These are phyloP conservation scores for Falco peregrinus DNA, from an alignment of 2,797 vertebrate species.

Conservation along the genomic window DNA sequence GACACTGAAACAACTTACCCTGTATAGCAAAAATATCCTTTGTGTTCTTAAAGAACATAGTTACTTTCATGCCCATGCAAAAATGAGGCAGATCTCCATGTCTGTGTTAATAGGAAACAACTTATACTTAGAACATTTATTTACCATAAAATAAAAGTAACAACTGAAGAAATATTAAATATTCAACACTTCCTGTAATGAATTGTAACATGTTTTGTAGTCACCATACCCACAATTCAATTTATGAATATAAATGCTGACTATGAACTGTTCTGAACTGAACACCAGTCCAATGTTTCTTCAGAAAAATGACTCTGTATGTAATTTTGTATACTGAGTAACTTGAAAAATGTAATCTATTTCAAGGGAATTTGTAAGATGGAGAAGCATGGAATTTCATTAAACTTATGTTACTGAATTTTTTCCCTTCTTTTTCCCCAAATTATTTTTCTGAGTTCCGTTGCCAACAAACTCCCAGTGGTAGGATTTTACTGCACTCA, in stretches of 20 bases:
- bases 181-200: background rate
- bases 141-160: slow-evolving; percentile 39
- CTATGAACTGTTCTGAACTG: background rate
- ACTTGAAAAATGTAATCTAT: background rate
- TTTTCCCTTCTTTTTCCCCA: background rate
- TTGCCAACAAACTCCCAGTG: background rate
- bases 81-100: background rate
- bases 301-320: background rate
- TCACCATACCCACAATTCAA: background rate
- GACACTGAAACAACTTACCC: background rate
- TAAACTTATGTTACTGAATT: background rate
- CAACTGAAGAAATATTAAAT: background rate
- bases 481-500: background rate
- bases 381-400: background rate
- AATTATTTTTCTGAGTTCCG: background rate
- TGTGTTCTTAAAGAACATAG: background rate
- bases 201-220: background rate
- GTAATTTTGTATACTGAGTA: background rate
- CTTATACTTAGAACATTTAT: slow-evolving; percentile 26
- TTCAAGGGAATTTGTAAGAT: background rate
- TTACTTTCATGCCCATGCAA: background rate
- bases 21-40: background rate
- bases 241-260: background rate
- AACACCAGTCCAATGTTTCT: background rate
- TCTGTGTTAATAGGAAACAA: slow-evolving; percentile 6